Conservation (phyloP, 2,888 invertebrate species). For the Morinoia aosen region DNA sequence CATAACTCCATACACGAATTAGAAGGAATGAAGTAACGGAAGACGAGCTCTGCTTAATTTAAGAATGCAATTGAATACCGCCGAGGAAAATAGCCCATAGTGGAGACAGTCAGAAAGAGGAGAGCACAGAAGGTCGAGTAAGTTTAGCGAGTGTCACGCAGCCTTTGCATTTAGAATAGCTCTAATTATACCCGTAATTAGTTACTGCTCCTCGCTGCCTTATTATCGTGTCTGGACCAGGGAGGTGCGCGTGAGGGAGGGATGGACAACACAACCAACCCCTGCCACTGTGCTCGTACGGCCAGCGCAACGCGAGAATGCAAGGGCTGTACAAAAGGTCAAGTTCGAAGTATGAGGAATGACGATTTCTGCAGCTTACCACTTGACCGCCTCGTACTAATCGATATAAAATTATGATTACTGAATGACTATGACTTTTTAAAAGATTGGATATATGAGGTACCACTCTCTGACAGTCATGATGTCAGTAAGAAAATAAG, state of each 20-base stretch:
- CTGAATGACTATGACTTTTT: background rate
- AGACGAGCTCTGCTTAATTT: background rate
- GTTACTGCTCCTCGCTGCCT: constrained; percentile 37
- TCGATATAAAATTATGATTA: background rate
- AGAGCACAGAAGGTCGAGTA: background rate
- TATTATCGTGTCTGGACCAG: constrained; percentile 24
- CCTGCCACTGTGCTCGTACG: background rate
- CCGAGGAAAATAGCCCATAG: background rate
- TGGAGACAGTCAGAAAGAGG: background rate
- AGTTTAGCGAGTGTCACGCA: constrained; percentile 30
- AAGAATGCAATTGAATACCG: background rate
- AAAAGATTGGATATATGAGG: background rate
- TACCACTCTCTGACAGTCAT: background rate
- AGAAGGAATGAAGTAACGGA: background rate
- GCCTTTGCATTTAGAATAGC: constrained; percentile 20
- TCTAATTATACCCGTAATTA: constrained; percentile 43
- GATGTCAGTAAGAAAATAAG: background rate
- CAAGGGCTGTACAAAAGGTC: background rate
- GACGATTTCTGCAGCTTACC: background rate
- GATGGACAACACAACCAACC: background rate
- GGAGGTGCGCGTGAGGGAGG: background rate
- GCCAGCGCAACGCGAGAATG: background rate
- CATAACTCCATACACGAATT: background rate
- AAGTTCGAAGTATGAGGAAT: background rate
- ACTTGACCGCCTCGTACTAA: background rate